Evolutionary conservation across 2,888 invertebrate species (phyloP).

Genomic region (Aleiodes testaceus): DNA sequence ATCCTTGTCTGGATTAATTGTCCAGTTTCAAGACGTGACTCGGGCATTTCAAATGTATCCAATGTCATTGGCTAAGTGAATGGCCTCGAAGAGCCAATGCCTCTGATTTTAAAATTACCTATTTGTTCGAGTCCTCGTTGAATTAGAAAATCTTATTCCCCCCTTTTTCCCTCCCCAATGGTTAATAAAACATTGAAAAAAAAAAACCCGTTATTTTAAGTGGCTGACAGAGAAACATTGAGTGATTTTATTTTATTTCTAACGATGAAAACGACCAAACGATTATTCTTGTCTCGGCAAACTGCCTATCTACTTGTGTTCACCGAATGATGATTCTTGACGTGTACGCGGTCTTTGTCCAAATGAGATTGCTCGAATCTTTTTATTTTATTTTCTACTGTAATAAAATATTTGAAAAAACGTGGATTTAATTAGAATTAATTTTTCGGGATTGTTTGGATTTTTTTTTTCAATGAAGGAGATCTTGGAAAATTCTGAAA

Average conservation of each 20-base stretch:
- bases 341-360: constrained; percentile 26
- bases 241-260: constrained; percentile 8
- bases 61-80: constrained; percentile 2
- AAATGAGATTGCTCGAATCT: constrained; percentile 21
- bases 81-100: not conserved
- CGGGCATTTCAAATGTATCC: constrained; percentile 15
- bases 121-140: constrained; percentile 20
- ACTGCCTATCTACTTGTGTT: constrained; percentile 4
- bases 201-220: constrained; percentile 30
- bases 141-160: constrained; percentile 4
- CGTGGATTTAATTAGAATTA: no score
- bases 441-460: no score
- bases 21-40: constrained; percentile 23
- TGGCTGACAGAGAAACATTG: not conserved
- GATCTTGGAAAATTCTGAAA: no score
- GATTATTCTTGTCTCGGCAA: constrained; percentile 14
- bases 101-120: constrained; percentile 14
- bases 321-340: constrained; percentile 20
- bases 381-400: not conserved
- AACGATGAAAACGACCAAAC: constrained; percentile 11
- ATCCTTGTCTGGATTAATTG: constrained; percentile 43
- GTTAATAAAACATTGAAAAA: not conserved
- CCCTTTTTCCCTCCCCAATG: not conserved
- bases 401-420: constrained; percentile 15
- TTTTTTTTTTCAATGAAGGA: no score